phyloP scores from a whole-genome alignment of 2,797 vertebrate genomes.

The Poeciliopsis paucimaculata region DNA sequence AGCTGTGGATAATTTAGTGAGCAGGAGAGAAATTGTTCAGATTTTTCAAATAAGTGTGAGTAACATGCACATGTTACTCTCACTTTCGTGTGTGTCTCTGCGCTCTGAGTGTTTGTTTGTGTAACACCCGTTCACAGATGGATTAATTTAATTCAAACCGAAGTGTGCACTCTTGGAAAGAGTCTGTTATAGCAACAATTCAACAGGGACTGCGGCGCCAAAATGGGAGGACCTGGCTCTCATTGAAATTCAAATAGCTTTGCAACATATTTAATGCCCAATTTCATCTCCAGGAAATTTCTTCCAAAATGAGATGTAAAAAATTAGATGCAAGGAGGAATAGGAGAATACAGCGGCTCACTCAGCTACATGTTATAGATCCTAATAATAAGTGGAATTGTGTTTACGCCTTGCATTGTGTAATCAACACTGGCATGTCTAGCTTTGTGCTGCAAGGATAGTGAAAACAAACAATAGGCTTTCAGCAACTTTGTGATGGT shows the following conservation, averaged over 20 bases:
- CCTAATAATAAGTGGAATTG: constrained; percentile 36
- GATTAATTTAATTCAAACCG: constrained; percentile 43
- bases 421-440: constrained; percentile 42
- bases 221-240: constrained; percentile 37
- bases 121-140: constrained; percentile 24
- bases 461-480: constrained; percentile 27
- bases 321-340: constrained; percentile 45
- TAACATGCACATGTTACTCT: constrained; percentile 3
- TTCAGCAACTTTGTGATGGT: background rate
- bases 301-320: constrained; percentile 47
- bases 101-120: constrained; percentile 30
- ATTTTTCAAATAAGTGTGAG: constrained; percentile 10
- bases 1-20: constrained; percentile 8
- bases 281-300: constrained; percentile 57
- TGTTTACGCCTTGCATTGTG: constrained; percentile 33
- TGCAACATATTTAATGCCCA: constrained; percentile 62
- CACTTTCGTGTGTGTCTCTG: constrained; percentile 8
- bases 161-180: constrained; percentile 38
- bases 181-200: constrained; percentile 45
- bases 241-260: constrained; percentile 64
- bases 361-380: constrained; percentile 32
- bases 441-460: constrained; percentile 25
- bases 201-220: constrained; percentile 32
- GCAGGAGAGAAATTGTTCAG: constrained; percentile 24
- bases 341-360: constrained; percentile 34